Evolutionary conservation across 2,888 invertebrate genomes (phyloP).

Genomic region (Hydrotaea cyrtoneurina): DNA sequence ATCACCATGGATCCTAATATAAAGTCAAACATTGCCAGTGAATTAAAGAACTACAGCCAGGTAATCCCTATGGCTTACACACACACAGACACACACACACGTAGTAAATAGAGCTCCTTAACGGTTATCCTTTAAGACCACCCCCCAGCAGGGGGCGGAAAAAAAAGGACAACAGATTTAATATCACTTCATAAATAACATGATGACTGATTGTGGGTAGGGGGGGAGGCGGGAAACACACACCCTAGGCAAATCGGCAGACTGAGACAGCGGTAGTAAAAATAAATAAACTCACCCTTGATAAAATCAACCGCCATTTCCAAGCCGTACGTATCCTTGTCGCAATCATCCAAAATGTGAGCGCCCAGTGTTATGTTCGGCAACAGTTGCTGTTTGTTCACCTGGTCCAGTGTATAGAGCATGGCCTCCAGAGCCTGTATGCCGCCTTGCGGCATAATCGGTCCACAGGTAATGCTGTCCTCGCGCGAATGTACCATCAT

Average conservation of each 20-base stretch:
- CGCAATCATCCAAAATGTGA: conserved; percentile 95
- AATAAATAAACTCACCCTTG: conserved; percentile 87
- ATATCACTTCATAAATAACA: conserved; percentile 7
- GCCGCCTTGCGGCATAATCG: conserved; percentile 96
- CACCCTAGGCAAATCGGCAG: no score
- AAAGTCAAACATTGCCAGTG: background rate
- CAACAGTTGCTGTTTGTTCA: conserved; percentile 86
- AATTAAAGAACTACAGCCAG: background rate
- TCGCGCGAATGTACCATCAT: conserved; percentile 98
- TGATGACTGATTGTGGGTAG: background rate
- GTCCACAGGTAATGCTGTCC: conserved; percentile 93
- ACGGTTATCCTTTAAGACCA: background rate
- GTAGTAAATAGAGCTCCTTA: background rate
- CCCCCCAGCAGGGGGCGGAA: background rate
- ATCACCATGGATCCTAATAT: background rate
- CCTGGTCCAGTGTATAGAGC: conserved; percentile 92
- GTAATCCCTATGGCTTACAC: no score
- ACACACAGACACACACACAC: no score
- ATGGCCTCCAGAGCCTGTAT: conserved; percentile 94
- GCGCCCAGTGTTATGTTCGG: conserved; percentile 92
- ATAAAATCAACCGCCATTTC: conserved; percentile 98
- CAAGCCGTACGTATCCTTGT: conserved; percentile 96
- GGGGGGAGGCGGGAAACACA: background rate
- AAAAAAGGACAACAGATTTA: background rate
- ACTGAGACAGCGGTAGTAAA: background rate